Conservation (phyloP, 2,113 vertebrate species). For the Phoenicopterus ruber region DNA sequence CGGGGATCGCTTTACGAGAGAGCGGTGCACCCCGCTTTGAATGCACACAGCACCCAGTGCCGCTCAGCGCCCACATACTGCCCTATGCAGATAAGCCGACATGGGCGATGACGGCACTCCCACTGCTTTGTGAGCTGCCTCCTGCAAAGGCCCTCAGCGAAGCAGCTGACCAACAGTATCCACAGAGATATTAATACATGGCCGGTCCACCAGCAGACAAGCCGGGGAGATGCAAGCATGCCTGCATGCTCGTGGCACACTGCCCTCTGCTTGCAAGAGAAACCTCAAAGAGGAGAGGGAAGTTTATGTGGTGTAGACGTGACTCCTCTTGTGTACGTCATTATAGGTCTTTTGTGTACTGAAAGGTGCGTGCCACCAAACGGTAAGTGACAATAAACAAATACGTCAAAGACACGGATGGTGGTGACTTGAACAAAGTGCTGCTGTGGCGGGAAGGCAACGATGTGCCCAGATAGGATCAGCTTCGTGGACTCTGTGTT, state of each 20-base stretch:
- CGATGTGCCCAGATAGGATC: not conserved
- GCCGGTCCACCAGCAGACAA: not conserved
- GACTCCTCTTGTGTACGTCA: not conserved
- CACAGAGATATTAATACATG: not conserved
- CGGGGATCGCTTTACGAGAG: not conserved
- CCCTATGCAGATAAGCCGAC: accelerated
- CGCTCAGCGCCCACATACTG: not conserved
- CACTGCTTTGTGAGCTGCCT: not conserved
- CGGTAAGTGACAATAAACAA: not conserved
- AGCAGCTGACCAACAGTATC: not conserved
- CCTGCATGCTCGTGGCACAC: accelerated
- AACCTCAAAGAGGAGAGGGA: not conserved
- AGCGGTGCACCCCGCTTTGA: not conserved
- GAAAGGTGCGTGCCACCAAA: not conserved
- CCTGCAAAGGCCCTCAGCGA: not conserved
- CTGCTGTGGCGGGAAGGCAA: not conserved
- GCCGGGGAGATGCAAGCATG: accelerated
- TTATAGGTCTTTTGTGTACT: not conserved
- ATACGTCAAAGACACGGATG: not conserved
- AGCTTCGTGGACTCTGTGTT: not conserved
- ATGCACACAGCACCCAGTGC: not conserved
- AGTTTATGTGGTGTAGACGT: not conserved
- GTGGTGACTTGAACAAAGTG: not conserved
- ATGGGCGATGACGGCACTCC: accelerated
- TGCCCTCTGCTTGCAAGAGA: not conserved